Evolutionary conservation across 2,113 vertebrate species (phyloP), one percentile per base, ranked within the genome.

Genomic region (Elachura formosa): DNA sequence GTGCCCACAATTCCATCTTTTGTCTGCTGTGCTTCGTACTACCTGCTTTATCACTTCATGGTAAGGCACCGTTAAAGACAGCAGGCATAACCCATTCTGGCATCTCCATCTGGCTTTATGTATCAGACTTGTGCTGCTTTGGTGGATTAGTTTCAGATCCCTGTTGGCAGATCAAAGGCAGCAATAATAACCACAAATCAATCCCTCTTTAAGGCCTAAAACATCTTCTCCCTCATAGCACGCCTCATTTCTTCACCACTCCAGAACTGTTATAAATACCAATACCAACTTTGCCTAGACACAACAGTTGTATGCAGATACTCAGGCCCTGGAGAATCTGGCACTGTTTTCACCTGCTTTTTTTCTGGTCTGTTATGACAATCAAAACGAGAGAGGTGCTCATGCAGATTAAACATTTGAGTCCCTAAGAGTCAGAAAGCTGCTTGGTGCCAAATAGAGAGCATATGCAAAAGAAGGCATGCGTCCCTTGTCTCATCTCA

Each of bases 181-280:
- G 84, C 77, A 90, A 84, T 95, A 95, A 94, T 81, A 96, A 95
- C 83, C 94, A 95, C 96, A 96, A 96, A 97, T 97, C 94, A 97
- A 96, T 89, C 45, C 83, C 86, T 94, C 83, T 95, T 96, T 92
- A 93, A 72, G 56, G 80, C 52, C 64, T 89, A 56, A 91, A 96
- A 55, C 68, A 67, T 86, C 64, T 85, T 90, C 58, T 84, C 51
- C 31, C n/a, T 92, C 66, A 38, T 1, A 74, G 80, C 73, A 78
- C 33, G 86, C 79, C 80, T 95, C 81, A 89, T 89, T 93, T 93
- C 55, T 94, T 84, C 33, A 63, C 38, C 43, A 55, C 43, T 59
- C 48, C 28, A 52, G 80, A 92, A 80, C 31, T 5, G 8, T 97
- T 88, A 87, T 59, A 96, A 92, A 86, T 89, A 92, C 18, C n/a